Evolutionary conservation across 2,797 vertebrate species (phyloP).

Genomic region (Ptychadena robeensis): DNA sequence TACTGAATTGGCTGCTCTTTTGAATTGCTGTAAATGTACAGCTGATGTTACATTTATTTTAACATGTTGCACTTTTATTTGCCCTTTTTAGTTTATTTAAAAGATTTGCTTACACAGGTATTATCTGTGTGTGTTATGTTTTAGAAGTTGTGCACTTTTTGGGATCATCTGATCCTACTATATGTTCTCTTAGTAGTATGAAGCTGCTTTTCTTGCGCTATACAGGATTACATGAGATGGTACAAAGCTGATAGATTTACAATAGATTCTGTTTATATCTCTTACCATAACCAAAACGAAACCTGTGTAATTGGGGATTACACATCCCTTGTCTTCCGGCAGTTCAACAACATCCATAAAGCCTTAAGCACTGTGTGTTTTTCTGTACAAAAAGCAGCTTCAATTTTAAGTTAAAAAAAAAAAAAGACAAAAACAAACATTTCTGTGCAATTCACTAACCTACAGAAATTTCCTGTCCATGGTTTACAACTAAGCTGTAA

Average conservation of each 20-base stretch:
- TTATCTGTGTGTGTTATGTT: neutral
- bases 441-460: neutral
- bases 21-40: constrained; percentile 22
- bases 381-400: constrained; percentile 9
- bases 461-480: constrained; percentile 8
- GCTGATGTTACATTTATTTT: constrained; percentile 8
- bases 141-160: constrained; percentile 40
- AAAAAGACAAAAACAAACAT: neutral
- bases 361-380: constrained; percentile 19
- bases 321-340: constrained; percentile 10
- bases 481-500: constrained; percentile 8
- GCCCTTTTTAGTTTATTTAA: constrained; percentile 1
- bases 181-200: neutral
- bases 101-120: neutral
- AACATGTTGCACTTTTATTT: constrained; percentile 54
- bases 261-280: neutral
- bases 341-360: constrained; percentile 3
- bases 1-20: constrained; percentile 32
- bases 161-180: constrained; percentile 16
- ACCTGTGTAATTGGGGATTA: constrained; percentile 8
- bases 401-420: neutral
- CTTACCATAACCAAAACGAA: neutral
- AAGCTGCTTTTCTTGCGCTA: neutral
- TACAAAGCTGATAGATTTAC: neutral
- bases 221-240: neutral